A percentile compares a stretch with the other conserved stretches of the same genome.
Conservation (phyloP, 2,888 invertebrate species). For the Trissolcus japonicus region DNA sequence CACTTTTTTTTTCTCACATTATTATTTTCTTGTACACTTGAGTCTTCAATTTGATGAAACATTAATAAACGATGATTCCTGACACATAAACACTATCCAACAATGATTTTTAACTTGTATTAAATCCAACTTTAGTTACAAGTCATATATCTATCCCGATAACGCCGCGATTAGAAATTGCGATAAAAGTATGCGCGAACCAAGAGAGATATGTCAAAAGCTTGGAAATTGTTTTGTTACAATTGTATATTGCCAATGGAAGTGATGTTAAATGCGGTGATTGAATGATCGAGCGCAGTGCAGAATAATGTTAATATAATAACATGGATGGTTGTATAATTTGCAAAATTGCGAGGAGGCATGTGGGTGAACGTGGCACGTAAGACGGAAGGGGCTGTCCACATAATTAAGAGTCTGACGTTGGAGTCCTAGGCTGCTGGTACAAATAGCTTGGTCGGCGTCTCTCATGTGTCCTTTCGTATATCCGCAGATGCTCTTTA, state of each 20-base stretch:
- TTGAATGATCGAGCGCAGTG: too few species aligned
- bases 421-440: conserved; percentile 56
- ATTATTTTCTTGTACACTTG: conserved; percentile 3
- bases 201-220: background rate
- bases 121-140: background rate
- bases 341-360: conserved; percentile 2
- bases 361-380: conserved; percentile 38
- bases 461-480: conserved; percentile 64
- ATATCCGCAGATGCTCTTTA: conserved; percentile 56
- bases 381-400: conserved; percentile 54
- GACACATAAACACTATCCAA: background rate
- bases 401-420: conserved; percentile 57
- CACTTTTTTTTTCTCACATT: conserved; percentile 43
- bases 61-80: conserved; percentile 12
- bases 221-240: background rate
- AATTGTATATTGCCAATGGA: background rate
- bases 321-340: conserved; percentile 5
- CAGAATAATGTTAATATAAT: background rate
- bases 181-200: background rate
- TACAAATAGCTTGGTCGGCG: conserved; percentile 72
- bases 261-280: too few species aligned
- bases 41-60: conserved; percentile 24
- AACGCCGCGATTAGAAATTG: background rate
- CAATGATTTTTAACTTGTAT: background rate
- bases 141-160: too few species aligned